These are phyloP conservation scores for Craniophora ligustri DNA, from an alignment of 2,888 invertebrate genomes.

Conservation along the genomic window DNA sequence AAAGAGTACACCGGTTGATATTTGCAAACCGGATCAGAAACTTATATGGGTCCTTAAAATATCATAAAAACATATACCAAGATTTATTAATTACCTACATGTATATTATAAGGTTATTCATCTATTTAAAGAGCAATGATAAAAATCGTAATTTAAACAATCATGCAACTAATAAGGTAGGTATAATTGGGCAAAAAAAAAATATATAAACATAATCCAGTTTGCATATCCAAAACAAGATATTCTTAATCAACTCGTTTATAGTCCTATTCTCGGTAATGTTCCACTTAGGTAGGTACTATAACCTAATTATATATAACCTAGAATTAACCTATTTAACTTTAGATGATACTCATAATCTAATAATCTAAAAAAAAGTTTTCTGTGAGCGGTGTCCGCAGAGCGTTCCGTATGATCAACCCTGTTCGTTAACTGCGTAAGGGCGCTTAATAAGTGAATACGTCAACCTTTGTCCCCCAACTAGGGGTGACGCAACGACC, in stretches of 20 bases:
- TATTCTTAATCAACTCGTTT: background rate
- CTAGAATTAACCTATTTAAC: background rate
- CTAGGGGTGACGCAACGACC: constrained; percentile 63
- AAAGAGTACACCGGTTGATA: constrained; percentile 78
- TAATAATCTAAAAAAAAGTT: constrained; percentile 24
- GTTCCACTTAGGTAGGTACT: background rate
- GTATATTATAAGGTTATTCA: background rate
- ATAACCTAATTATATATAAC: too few relatives aligned
- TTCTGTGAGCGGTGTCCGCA: constrained; percentile 5
- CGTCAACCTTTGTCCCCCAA: constrained; percentile 77
- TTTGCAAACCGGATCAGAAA: constrained; percentile 75
- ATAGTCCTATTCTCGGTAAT: too few relatives aligned
- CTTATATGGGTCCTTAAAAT: constrained; percentile 54
- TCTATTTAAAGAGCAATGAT: background rate
- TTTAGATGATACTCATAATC: constrained; percentile 7
- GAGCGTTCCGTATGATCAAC: constrained; percentile 50
- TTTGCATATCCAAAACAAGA: background rate
- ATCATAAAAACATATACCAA: constrained; percentile 42
- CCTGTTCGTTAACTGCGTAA: constrained; percentile 55
- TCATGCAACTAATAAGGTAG: too few relatives aligned
- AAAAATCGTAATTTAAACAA: too few relatives aligned
- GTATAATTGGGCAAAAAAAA: too few relatives aligned
- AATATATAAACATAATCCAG: background rate
- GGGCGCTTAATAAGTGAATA: constrained; percentile 73
- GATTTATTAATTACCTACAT: constrained; percentile 21